Evolutionary conservation across 2,888 invertebrate species (phyloP).

Genomic region (Stomorhina lunata): DNA sequence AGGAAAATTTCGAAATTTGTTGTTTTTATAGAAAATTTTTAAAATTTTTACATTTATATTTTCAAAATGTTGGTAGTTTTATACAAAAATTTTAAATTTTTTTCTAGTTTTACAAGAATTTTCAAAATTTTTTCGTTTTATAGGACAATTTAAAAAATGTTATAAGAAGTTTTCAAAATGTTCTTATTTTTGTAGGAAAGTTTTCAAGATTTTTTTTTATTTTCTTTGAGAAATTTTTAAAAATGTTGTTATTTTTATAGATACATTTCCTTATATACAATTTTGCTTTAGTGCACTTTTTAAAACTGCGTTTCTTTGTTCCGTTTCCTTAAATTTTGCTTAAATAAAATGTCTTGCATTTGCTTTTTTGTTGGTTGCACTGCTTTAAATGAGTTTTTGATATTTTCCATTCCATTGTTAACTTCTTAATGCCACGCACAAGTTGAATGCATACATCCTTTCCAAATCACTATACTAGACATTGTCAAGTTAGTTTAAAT

Average conservation of each 20-base stretch:
- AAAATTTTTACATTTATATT: too few species aligned
- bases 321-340: not conserved
- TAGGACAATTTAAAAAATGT: too few species aligned
- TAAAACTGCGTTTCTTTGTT: slow-evolving; percentile 4
- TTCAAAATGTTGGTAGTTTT: too few species aligned
- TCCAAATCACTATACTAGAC: too few species aligned
- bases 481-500: too few species aligned
- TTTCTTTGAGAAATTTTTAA: not conserved
- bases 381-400: slow-evolving; percentile 58
- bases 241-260: slow-evolving; percentile 8
- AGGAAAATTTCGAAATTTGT: too few species aligned
- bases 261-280: not conserved
- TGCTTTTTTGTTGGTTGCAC: slow-evolving; percentile 41
- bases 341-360: slow-evolving; percentile 9
- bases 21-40: too few species aligned
- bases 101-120: too few species aligned
- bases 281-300: not conserved
- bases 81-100: too few species aligned
- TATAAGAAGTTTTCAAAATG: too few species aligned
- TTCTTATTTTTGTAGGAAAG: too few species aligned
- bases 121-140: too few species aligned
- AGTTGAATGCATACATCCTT: not conserved
- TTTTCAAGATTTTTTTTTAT: not conserved
- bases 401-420: slow-evolving; percentile 59
- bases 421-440: slow-evolving; percentile 27